A percentile compares a stretch with the other conserved stretches of the same genome.
Conservation (phyloP, 2,113 vertebrate genomes). For the Cyprinus carpio region DNA sequence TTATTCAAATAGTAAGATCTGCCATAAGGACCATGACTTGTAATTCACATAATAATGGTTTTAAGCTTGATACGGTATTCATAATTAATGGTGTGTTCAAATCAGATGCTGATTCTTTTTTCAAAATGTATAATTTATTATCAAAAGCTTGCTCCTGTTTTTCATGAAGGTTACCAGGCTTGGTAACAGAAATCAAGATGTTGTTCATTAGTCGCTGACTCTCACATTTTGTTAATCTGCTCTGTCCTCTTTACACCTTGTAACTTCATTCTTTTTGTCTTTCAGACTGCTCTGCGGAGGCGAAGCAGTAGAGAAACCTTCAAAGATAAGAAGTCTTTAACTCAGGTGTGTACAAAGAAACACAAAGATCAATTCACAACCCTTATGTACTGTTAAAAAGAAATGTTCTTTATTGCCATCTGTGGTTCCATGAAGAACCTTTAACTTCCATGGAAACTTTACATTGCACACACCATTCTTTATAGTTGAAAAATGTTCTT, state of each 20-base stretch:
- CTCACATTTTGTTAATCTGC: background rate
- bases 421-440: too few relatives aligned
- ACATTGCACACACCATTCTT: background rate
- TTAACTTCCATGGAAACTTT: background rate
- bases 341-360: constrained; percentile 80
- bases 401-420: too few relatives aligned
- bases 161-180: background rate
- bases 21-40: background rate
- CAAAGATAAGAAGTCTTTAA: constrained; percentile 90
- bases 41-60: too few relatives aligned
- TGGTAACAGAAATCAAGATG: background rate
- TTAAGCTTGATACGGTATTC: background rate
- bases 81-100: background rate
- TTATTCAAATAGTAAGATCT: background rate
- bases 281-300: constrained; percentile 89
- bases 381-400: background rate
- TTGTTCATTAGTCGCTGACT: background rate
- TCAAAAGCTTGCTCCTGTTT: too few relatives aligned
- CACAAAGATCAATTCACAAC: background rate
- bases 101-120: background rate
- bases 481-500: background rate
- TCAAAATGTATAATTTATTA: background rate
- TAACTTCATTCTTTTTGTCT: constrained; percentile 34
- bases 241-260: background rate
- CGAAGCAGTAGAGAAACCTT: constrained; percentile 90